A percentile compares a stretch with the other conserved stretches of the same genome.
Conservation (phyloP, 2,113 vertebrate genomes). For the Sorex araneus region DNA sequence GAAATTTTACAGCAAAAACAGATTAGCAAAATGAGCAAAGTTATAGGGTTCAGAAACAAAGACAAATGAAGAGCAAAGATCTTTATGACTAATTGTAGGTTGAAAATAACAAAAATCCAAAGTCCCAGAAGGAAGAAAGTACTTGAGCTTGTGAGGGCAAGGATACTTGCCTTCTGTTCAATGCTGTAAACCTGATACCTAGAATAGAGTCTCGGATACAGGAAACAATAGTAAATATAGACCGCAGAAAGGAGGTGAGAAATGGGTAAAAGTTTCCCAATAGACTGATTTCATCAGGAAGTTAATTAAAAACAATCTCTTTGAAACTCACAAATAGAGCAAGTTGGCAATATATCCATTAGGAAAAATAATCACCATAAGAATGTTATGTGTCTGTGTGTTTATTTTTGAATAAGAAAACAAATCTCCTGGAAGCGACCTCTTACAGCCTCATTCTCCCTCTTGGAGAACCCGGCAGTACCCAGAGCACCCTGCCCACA, state of each 20-base stretch:
- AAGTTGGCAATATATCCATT: neutral
- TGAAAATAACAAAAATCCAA: neutral
- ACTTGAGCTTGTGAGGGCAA: neutral
- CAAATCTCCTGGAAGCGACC: too few relatives aligned
- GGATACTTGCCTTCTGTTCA: neutral
- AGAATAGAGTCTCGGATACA: neutral
- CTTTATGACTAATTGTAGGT: neutral
- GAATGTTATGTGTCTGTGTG: neutral
- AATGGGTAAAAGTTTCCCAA: neutral
- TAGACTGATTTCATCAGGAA: neutral
- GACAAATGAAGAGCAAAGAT: neutral
- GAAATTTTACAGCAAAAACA: neutral
- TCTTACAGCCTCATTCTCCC: too few relatives aligned
- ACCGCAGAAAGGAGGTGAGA: neutral
- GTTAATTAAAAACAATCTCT: slow-evolving; percentile 21
- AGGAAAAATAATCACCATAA: neutral
- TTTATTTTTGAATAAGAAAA: neutral
- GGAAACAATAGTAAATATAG: neutral
- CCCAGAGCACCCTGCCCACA: too few relatives aligned
- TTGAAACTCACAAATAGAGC: neutral
- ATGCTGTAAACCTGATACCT: fast-evolving
- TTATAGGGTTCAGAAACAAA: neutral
- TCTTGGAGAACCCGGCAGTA: too few relatives aligned
- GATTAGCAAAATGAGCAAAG: neutral
- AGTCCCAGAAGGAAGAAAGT: neutral